These are phyloP conservation scores for Nemotelus nigrinus DNA, from an alignment of 2,888 invertebrate genomes.

Conservation along the genomic window DNA sequence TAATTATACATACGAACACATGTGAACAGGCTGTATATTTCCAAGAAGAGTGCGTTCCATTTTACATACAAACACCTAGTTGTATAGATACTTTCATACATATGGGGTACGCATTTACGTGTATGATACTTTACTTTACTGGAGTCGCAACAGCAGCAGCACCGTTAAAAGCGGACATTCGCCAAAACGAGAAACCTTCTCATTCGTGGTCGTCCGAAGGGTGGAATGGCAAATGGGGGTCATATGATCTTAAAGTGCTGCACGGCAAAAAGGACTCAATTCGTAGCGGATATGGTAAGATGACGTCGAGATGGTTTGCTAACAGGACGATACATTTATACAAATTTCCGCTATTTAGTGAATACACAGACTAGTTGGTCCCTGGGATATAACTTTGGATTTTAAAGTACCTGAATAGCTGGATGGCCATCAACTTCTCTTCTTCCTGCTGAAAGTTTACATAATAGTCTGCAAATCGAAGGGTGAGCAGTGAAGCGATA, in stretches of 20 bases:
- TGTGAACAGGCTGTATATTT: constrained; percentile 31
- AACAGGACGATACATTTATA: not conserved
- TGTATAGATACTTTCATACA: not conserved
- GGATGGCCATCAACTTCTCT: too few relatives aligned
- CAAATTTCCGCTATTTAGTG: not conserved
- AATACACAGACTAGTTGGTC: not conserved
- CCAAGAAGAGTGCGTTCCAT: not conserved
- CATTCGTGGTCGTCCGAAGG: not conserved
- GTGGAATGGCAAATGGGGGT: constrained; percentile 7
- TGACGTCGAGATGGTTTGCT: not conserved
- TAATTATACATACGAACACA: constrained; percentile 51
- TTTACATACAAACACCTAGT: constrained; percentile 2
- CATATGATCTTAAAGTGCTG: constrained; percentile 27
- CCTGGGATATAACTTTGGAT: not conserved
- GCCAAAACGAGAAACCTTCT: constrained; percentile 12
- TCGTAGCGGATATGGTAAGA: not conserved
- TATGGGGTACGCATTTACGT: not conserved
- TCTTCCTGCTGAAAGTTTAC: too few relatives aligned
- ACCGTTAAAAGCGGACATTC: constrained; percentile 17
- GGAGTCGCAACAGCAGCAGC: not conserved
- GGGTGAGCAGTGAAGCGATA: too few relatives aligned
- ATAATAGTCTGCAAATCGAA: too few relatives aligned
- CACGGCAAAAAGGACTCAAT: not conserved
- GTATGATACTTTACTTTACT: not conserved
- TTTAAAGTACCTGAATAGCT: too few relatives aligned